Evolutionary conservation across 2,113 vertebrate species (phyloP).

Genomic region (Hemiscyllium ocellatum): DNA sequence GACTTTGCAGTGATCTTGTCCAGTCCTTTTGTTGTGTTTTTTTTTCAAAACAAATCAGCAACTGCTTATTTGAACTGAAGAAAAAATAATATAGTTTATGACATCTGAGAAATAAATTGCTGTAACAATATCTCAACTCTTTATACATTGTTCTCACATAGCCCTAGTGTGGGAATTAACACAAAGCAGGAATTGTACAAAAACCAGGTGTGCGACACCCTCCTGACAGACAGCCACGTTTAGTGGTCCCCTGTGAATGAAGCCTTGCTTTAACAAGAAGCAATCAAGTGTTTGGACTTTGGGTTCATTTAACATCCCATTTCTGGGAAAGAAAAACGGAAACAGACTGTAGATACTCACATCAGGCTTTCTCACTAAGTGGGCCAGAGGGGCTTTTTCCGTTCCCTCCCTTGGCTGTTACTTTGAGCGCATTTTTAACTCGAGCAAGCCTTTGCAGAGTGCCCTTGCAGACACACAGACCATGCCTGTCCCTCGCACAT

Average conservation of each 20-base stretch:
- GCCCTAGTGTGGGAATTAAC: not conserved
- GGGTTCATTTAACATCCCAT: constrained; percentile 22
- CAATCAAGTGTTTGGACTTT: constrained; percentile 11
- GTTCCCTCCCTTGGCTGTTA: not conserved
- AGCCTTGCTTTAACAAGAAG: constrained; percentile 14
- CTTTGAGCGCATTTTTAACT: constrained; percentile 42
- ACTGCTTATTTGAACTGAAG: not conserved
- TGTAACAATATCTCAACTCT: not conserved
- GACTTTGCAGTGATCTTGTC: not conserved
- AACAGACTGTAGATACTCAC: not conserved
- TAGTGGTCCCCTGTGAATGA: not conserved
- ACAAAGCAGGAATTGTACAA: constrained; percentile 24
- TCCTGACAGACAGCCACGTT: constrained; percentile 5
- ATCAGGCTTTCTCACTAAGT: not conserved
- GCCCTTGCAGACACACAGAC: constrained; percentile 39
- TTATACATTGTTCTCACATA: not conserved
- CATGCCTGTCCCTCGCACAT: constrained; percentile 55
- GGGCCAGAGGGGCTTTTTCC: not conserved
- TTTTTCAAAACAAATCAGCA: not conserved
- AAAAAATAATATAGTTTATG: not conserved
- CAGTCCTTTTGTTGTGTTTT: no score
- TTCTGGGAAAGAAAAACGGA: not conserved
- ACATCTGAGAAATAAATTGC: constrained; percentile 22
- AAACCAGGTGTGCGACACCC: constrained; percentile 24
- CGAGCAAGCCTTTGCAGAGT: not conserved